Evolutionary conservation across 2,888 invertebrate species (phyloP), one percentile per base, ranked within the genome.

Genomic region (Rhorus exstirpatorius): DNA sequence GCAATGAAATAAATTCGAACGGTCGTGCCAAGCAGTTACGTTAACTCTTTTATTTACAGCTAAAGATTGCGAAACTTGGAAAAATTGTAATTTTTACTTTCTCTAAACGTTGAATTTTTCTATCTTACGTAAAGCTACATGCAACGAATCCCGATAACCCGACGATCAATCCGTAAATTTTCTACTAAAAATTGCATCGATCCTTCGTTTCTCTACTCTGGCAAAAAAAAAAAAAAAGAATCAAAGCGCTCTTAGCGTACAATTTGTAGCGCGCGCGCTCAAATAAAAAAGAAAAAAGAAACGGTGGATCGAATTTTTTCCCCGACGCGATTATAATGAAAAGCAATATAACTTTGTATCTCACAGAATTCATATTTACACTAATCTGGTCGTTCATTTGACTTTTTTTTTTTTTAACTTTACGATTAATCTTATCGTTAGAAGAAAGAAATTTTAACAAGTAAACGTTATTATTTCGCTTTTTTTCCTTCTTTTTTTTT

Each of bases 21-120:
- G 83, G 83, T 85, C 82, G 86, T 87, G 86, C 77, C n/a, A n/a
- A 85, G 85, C 87, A 87, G 85, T n/a, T 85, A 84, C 86, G 87
- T n/a, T 86, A 86, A 87, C 83, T 61, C 74, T 38, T 38, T 26
- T 87, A 88, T 87, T 84, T 86, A 89, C 89, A 89, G 86, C 85
- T 44, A 87, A 67, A 86, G 84, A 81, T 3, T 86, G 63, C 46
- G 65, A 61, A 49, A 38, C 12, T 21, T 26, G 51, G 55, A 55
- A 76, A 49, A 71, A 7, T 71, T 19, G 8, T 51, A 51, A 19
- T 31, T 63, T 31, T 31, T 8, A 26, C 35, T 24, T 46, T 14
- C 14, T 21, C 12, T 41, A n/a, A 14, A 49, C 31, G 31, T 24
- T 24, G 53, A 14, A 46, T 12, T 14, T 41, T 51, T 49, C 3